Evolutionary conservation across 2,797 vertebrate species (phyloP), one percentile per base, ranked within the genome.

Genomic region (Gobionotothen gibberifrons): DNA sequence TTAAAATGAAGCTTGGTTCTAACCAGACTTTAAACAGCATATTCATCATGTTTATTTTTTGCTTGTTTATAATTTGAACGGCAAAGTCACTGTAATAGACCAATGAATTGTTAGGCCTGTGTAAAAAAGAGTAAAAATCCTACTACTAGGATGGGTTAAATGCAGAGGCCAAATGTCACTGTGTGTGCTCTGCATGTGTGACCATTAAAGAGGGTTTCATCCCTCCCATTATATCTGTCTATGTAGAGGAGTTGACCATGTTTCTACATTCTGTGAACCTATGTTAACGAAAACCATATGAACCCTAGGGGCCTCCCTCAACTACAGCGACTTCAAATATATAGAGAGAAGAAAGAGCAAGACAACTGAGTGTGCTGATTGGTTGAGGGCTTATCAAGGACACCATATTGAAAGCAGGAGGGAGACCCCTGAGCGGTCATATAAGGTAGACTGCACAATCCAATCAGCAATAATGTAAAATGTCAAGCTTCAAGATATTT

Each of bases 321-420:
- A 55, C 65, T 55, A 59, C 39, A 47, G 60, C 46, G 51, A 2
- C 40, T 54, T 15, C 7, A 81, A 13, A 21, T 14, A 64, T 9
- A 73, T 10, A 11, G 12, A 47, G n/a, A 42, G 53, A 22, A 67
- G 5, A 48, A 32, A 47, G 9, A 21, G 16, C 22, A 29, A 43
- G 21, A 14, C 13, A 67, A 39, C 14, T 10, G 3, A 21, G 36
- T 12, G 9, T 53, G 66, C 29, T 12, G 6, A 32, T 42, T 52
- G 15, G 43, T 17, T 59, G 19, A 48, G 7, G 68, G 52, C 76
- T 89, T 88, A 89, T 90, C 84, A 82, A 72, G 78, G 64, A 74
- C 26, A 68, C 48, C 79, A 90, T 14, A 88, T 82, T 85, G 79
- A 81, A 67, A 78, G 44, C 22, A 52, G 17, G 14, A 46, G 43